Base-by-base conservation (phyloP, 1,140 invertebrate genomes). In the Oppia nitens region DNA sequence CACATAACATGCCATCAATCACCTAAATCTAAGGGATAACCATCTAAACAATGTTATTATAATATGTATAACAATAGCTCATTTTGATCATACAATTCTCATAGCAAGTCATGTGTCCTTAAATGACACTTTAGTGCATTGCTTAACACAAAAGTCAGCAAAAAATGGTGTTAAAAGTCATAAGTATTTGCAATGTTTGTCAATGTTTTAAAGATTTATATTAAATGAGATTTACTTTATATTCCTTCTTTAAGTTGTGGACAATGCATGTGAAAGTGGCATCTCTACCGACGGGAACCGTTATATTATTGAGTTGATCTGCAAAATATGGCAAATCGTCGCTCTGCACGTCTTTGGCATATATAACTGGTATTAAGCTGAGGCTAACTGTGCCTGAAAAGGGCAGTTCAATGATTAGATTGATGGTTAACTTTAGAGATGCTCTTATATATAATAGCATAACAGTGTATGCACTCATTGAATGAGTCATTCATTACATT, bases 211-310 rank as follows among this genome's bases (percentile, higher is more conserved):
- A 53, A 60, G 50, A 55, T 14, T 14, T 47, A 14, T 47, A 47
- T n/a, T 47, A n/a, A 14, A 14, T n/a, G 12, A 14, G 6, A 25
- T 49, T 59, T 77, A 90, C 90, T 81, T 90, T 87, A 71, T 87
- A 91, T 63, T 49, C 50, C 20, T 80, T 80, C 65, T 83, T 81
- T 26, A 96, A 79, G 73, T 90, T 87, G 70, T 93, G 85, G 25
- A 95, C 87, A 57, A 94, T 85, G 69, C 91, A 96, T n/a, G 88
- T 86, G 29, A 96, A 76, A 1, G 91, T 74, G 14, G 88, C 90
- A 69, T 91, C 87, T 52, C 86, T 79, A 11, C 88, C 88, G 14
- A 87, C 81, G 24, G 86, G 85, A 4, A 92, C 87, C 4, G 90
- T 95, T 32, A 95, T 84, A 73, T 94, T 95, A 27, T 85, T 82